phyloP scores from a whole-genome alignment of 2,113 vertebrate genomes.

The Thunnus thynnus region DNA sequence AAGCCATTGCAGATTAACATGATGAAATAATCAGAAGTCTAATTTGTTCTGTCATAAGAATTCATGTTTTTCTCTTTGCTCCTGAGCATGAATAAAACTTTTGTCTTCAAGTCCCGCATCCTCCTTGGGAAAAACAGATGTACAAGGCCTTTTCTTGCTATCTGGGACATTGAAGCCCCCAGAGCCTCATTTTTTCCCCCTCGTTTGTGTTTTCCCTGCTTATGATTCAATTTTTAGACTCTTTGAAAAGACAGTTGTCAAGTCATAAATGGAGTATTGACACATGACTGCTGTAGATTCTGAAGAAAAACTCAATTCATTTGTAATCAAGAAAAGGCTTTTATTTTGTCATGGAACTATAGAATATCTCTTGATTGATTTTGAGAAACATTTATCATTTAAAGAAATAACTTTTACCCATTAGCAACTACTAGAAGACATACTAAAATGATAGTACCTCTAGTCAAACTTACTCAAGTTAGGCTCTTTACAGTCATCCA shows the following conservation, averaged over 20 bases:
- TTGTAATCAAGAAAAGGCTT: not conserved
- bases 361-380: not conserved
- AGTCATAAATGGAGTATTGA: conserved; percentile 27
- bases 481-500: conserved; percentile 2
- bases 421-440: not conserved
- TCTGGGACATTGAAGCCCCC: conserved; percentile 64
- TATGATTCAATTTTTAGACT: conserved; percentile 25
- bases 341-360: not conserved
- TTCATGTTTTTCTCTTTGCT: conserved; percentile 45
- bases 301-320: not conserved
- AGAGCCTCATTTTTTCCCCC: conserved; percentile 26
- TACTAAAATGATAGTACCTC: not conserved
- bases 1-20: conserved; percentile 32
- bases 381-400: not conserved
- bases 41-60: conserved; percentile 61
- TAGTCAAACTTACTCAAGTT: not conserved
- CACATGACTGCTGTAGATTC: not conserved
- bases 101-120: conserved; percentile 58
- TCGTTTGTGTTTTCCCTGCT: conserved; percentile 5
- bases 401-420: not conserved
- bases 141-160: conserved; percentile 55
- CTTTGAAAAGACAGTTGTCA: conserved; percentile 24
- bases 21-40: conserved; percentile 60
- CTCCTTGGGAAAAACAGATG: conserved; percentile 53
- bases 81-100: conserved; percentile 59